Percentiles rank a stretch among this genome's conserved stretches.
Conservation (phyloP, 2,797 vertebrate species). For the Enteromius radiatus region DNA sequence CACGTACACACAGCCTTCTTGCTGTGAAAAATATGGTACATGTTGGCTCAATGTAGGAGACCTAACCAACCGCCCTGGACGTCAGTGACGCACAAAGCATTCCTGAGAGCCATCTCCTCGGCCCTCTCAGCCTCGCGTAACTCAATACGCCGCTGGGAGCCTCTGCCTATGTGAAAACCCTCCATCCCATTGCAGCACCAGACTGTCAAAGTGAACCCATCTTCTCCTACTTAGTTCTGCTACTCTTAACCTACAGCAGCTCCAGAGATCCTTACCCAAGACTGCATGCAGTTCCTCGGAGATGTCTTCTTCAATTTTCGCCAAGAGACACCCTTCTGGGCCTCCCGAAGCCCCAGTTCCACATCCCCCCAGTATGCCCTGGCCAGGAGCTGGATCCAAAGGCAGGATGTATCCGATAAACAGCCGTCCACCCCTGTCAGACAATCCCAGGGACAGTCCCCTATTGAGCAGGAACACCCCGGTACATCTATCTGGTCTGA, state of each 20-base stretch:
- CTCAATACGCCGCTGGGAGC: slow-evolving; percentile 55
- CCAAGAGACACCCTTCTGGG: slow-evolving; percentile 71
- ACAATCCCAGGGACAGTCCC: slow-evolving; percentile 76
- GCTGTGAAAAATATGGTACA: slow-evolving; percentile 50
- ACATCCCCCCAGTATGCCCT: slow-evolving; percentile 78
- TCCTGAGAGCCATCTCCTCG: slow-evolving; percentile 62
- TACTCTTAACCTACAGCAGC: slow-evolving; percentile 5
- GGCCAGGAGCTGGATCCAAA: slow-evolving; percentile 80
- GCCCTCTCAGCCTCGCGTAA: slow-evolving; percentile 64
- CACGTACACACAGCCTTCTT: slow-evolving; percentile 39
- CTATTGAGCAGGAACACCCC: slow-evolving; percentile 40
- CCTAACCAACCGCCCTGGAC: slow-evolving; percentile 63
- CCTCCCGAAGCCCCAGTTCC: slow-evolving; percentile 72
- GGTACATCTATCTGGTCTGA: slow-evolving; percentile 58
- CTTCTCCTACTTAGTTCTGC: background rate
- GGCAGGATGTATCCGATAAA: slow-evolving; percentile 78
- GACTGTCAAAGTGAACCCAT: slow-evolving; percentile 23
- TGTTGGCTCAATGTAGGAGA: slow-evolving; percentile 69
- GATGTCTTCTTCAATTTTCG: slow-evolving; percentile 71
- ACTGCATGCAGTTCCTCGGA: slow-evolving; percentile 71
- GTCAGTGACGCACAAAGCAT: slow-evolving; percentile 72
- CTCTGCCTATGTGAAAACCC: slow-evolving; percentile 37
- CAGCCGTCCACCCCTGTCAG: slow-evolving; percentile 77
- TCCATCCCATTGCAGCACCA: slow-evolving; percentile 21
- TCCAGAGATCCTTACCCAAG: slow-evolving; percentile 71